Evolutionary conservation across 2,888 invertebrate species (phyloP), one percentile per base, ranked within the genome.

Genomic region (Tipula helvola): DNA sequence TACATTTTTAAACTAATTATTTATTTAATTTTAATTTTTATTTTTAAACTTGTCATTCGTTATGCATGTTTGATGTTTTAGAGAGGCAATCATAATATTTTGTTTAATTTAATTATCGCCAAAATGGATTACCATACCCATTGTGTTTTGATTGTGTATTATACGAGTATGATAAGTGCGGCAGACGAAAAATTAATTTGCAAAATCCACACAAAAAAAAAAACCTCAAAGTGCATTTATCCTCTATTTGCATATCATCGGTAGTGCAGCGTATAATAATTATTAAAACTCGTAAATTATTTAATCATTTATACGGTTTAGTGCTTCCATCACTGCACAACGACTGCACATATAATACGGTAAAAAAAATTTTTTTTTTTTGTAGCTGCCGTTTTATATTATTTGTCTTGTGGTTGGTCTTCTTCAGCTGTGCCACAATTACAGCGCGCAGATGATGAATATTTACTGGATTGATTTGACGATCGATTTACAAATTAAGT

Each of bases 1-100:
- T 57, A 71, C 71, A 71, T 71, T 71, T 71, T 71, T 71, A 71
- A 71, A 71, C 71, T 71, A 71, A 71, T 71, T 71, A 71, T 71
- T 71, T 71, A 71, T 71, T 71, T 71, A 71, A 28, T 18, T 71
- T 52, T 28, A 71, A 71, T 71, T 71, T 71, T 71, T 71, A 28
- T 71, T 71, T 28, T 71, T 71, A 71, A 71, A 71, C 71, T 57
- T 71, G 71, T 71, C 71, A 71, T 71, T 71, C 71, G 71, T 71
- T 71, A 71, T 71, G 71, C 71, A 71, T 71, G 71, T 71, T 71
- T 71, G 71, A 71, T 12, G 28, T 71, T 71, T 71, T 71, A 71
- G n/a, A 71, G 71, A 71, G 71, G 52, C 52, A 16, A 52, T 52
- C 71, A 10, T 71, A 71, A 71, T 71, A 28, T 71, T 52, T 52